Evolutionary conservation across 2,113 vertebrate species (phyloP), one percentile per base, ranked within the genome.

Genomic region (Salvelinus sp.): DNA sequence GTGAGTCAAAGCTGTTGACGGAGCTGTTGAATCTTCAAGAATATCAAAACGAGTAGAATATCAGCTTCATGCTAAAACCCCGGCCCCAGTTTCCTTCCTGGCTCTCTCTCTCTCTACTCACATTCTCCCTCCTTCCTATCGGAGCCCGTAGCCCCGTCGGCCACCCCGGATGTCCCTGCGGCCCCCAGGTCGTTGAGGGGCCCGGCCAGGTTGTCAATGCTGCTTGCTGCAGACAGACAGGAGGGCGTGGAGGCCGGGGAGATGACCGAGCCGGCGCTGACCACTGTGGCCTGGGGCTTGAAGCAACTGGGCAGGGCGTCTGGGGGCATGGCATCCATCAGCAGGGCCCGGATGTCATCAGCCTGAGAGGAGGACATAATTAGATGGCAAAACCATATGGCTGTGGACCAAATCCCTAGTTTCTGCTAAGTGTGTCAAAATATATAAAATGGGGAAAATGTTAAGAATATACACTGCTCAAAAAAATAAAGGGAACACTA

Each of bases 91-190:
- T 44, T 44, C 9, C 9, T 10, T 44, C 9, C 38, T 44, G 38
- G 38, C 38, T 44, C 38, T 44, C 6, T 33, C 0, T 44, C 6
- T 6, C 38, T 9, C 38, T 25, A 90, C 85, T 76, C 80, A 95
- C 97, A 91, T 93, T 98, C 97, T 75, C 96, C 96, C 91, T 99
- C 98, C 82, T 98, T 99, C 79, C 97, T 94, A 69, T 99, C 97
- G 0, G 94, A 82, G 38, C 96, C 96, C 0, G 96, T 89, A 13
- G 98, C 97, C 33, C 98, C 98, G 2, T 99, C 98, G 1, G 92
- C 92, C 10, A 92, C 91, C 6, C 91, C 90, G 0, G 89, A 81
- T 38, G 82, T 6, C 1, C 87, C 38, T 2, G 85, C 91, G 0
- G 93, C 93, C 0, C 94, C 92, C 71, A 98, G 83, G 3, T 98